Percentiles rank a stretch among this genome's conserved stretches.
Conservation (phyloP, 2,888 invertebrate species). For the Toxonevra muliebris region DNA sequence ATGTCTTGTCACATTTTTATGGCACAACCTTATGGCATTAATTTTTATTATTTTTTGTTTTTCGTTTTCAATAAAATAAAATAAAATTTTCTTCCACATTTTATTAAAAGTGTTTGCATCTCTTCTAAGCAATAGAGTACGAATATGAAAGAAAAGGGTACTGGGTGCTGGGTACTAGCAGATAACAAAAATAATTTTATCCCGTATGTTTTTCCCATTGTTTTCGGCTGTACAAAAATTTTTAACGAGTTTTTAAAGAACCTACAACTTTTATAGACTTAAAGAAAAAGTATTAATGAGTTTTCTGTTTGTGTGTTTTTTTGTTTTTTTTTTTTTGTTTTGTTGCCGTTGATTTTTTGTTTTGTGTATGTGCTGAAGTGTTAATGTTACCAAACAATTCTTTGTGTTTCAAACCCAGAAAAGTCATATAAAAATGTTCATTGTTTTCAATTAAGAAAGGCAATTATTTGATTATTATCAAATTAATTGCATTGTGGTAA, state of each 20-base stretch:
- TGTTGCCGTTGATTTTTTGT: background rate
- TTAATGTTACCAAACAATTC: conserved; percentile 22
- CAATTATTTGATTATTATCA: conserved; percentile 62
- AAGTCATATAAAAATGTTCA: conserved; percentile 45
- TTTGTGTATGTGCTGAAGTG: conserved; percentile 4
- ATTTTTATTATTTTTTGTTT: conserved; percentile 14
- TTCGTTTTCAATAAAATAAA: conserved; percentile 6
- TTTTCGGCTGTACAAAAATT: background rate
- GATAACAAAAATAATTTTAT: background rate
- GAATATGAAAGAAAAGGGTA: too few species aligned
- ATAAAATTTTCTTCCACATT: conserved; percentile 22
- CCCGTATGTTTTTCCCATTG: background rate
- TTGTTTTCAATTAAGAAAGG: conserved; percentile 61
- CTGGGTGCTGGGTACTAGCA: too few species aligned
- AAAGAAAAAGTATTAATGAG: conserved; percentile 1
- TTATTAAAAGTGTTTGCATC: conserved; percentile 10
- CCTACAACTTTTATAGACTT: conserved; percentile 1
- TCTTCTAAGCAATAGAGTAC: background rate
- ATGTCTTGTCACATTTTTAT: conserved; percentile 23
- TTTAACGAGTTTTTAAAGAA: conserved; percentile 7
- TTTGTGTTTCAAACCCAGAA: background rate
- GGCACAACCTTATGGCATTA: conserved; percentile 23
- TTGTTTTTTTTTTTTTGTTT: conserved; percentile 11
- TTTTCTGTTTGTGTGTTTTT: background rate
- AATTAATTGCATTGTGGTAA: conserved; percentile 52